Base-by-base conservation (phyloP, 2,113 vertebrate species). In the Seriola aureovittata region DNA sequence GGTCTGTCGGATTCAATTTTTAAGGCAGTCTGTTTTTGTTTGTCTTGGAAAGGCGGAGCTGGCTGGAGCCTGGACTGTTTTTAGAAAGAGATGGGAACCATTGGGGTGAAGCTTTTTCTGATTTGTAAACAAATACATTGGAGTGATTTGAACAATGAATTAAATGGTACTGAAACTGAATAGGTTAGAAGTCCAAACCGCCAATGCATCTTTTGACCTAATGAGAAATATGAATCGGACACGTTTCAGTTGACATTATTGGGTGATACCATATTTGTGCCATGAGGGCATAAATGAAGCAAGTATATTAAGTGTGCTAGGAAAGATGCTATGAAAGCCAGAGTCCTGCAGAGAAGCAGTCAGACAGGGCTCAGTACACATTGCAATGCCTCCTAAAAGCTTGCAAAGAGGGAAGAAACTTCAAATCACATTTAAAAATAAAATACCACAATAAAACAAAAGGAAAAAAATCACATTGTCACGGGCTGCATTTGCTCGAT, bases 1-100 rank as follows among this genome's bases (percentile, higher is more conserved):
- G 63, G 48, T 46, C 57, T 58, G 79, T 73, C 67, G 38, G 54
- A 46, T 77, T 77, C 16, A 54, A n/a, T 79, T 8, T 85, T 42
- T 46, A 48, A 48, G 62, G 42, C 19, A 48, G 34, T 44, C 62
- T 77, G 0, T 23, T 68, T 69, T 67, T 19, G 62, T 78, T 78
- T 40, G 38, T 11, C 25, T 42, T 8, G 7, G 29, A 60, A 69
- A 60, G n/a, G 36, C 38, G 21, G 25, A 64, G 57, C n/a, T 57
- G 13, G 59, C 63, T 34, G 32, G 32, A 86, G 72, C 68, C 25
- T 50, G 2, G 34, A 36, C 8, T 40, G 21, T 64, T 81, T 57
- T 14, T 34, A 38, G 64, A 76, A 48, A 40, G 11, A 69, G 38
- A 66, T 46, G 17, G 48, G 19, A 71, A n/a, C 50, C 34, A 32